Evolutionary conservation across 2,888 invertebrate genomes (phyloP).

Genomic region (Peribatodes rhomboidaria): DNA sequence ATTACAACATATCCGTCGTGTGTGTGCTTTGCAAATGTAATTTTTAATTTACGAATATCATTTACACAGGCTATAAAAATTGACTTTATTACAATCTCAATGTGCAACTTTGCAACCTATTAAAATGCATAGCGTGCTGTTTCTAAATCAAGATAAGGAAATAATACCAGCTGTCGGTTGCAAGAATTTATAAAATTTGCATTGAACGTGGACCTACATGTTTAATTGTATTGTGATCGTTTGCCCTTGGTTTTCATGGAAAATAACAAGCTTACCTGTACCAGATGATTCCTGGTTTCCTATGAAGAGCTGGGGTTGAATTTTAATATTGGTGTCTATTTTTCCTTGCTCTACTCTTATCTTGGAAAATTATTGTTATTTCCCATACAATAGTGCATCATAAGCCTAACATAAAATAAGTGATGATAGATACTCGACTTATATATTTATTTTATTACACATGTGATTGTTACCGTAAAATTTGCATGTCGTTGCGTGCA

Average conservation of each 20-base stretch:
- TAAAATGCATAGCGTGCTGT: conserved; percentile 48
- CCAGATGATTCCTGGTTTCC: conserved; percentile 2
- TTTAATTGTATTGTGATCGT: conserved; percentile 30
- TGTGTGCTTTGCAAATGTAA: neutral
- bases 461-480: conserved; percentile 24
- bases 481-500: conserved; percentile 34
- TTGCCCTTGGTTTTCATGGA: conserved; percentile 33
- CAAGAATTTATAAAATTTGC: conserved; percentile 33
- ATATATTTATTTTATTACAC: too few species aligned
- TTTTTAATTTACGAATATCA: conserved; percentile 11
- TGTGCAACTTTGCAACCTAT: conserved; percentile 33
- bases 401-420: too few species aligned
- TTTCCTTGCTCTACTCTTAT: neutral
- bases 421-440: too few species aligned
- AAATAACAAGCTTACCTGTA: conserved; percentile 9
- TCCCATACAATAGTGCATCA: too few species aligned
- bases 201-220: conserved; percentile 21
- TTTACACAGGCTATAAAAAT: conserved; percentile 12
- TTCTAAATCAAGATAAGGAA: conserved; percentile 50
- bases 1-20: too few species aligned
- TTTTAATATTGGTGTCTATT: neutral
- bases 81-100: conserved; percentile 17
- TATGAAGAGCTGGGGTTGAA: neutral
- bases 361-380: neutral
- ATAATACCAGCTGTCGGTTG: conserved; percentile 33